These are phyloP conservation scores for Amphiprion clarkii DNA, from an alignment of 2,797 vertebrate species.

Conservation along the genomic window DNA sequence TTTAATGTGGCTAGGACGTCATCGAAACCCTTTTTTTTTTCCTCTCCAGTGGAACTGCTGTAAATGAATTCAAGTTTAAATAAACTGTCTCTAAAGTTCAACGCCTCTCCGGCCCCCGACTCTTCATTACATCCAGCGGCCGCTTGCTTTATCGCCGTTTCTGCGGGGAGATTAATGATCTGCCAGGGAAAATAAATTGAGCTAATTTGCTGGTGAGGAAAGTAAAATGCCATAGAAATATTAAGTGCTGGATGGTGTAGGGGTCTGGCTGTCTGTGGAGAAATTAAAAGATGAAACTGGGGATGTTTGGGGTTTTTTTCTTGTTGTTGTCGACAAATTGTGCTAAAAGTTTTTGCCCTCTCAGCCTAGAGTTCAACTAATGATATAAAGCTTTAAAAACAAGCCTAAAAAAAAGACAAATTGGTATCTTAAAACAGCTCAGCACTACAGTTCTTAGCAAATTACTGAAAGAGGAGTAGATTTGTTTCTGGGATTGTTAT, in stretches of 20 bases:
- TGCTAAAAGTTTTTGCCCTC: too few relatives aligned
- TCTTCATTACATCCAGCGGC: not conserved
- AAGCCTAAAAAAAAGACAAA: too few relatives aligned
- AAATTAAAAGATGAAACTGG: too few relatives aligned
- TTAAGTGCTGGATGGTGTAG: not conserved
- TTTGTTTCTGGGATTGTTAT: too few relatives aligned
- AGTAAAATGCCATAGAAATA: not conserved
- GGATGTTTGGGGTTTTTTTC: too few relatives aligned
- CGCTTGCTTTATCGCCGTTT: not conserved
- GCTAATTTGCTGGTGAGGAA: not conserved
- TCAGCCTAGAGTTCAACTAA: too few relatives aligned
- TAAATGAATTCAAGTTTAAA: conserved; percentile 78
- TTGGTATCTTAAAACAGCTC: too few relatives aligned
- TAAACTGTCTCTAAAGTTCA: conserved; percentile 75
- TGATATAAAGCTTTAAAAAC: too few relatives aligned
- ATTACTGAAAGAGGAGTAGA: too few relatives aligned
- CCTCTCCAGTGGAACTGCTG: conserved; percentile 77
- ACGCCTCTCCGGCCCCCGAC: conserved; percentile 8
- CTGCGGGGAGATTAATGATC: conserved; percentile 14
- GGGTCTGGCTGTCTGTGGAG: too few relatives aligned
- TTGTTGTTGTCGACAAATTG: too few relatives aligned
- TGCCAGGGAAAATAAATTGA: not conserved
- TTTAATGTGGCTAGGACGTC: conserved; percentile 69
- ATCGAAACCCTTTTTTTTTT: conserved; percentile 44
- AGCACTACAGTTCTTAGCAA: too few relatives aligned